Evolutionary conservation across 1,140 invertebrate genomes (phyloP), one percentile per base, ranked within the genome.

Genomic region (Drosophila nigromelanica): DNA sequence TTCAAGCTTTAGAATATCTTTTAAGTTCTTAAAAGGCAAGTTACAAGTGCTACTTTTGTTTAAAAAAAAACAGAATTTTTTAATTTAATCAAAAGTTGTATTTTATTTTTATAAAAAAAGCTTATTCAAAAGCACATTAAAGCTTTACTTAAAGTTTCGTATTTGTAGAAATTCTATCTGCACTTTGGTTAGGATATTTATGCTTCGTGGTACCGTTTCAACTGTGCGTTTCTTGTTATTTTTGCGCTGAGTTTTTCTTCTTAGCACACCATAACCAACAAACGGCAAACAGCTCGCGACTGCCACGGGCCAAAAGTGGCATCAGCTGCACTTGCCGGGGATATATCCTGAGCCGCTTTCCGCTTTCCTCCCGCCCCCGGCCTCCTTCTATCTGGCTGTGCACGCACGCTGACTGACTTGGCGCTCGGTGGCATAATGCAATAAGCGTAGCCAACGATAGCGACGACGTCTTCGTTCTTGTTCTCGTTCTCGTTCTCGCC

Each of bases 221-320:
- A 11, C 7, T 43, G 43, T 50, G 52, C 51, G 58, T 60, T 73
- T 64, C 73, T 75, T 70, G 71, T 72, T 66, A 71, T 74, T 60
- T 69, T 60, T 68, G 18, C 61, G 56, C 45, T 47, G 33, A 45
- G 50, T 63, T 58, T 61, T 75, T 40, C 52, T 48, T 64, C 47
- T 66, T 72, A 66, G 42, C 51, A 61, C 56, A 51, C 76, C 73
- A 54, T 76, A 80, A 80, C 77, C 77, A 72, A 71, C 73, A 80
- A 80, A 79, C 72, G 61, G 73, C 73, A 83, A 85, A 64, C 77
- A 86, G 82, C 78, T 75, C 80, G 80, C 72, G 80, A 72, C 82
- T 73, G 82, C 82, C 82, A 82, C 78, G 75, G 80, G 82, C 82
- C 82, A 87, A 87, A 87, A 87, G 76, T 87, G 72, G 82, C 82